Evolutionary conservation across 2,888 invertebrate genomes (phyloP), one percentile per base, ranked within the genome.

Genomic region (Leptinotarsa haldemani): DNA sequence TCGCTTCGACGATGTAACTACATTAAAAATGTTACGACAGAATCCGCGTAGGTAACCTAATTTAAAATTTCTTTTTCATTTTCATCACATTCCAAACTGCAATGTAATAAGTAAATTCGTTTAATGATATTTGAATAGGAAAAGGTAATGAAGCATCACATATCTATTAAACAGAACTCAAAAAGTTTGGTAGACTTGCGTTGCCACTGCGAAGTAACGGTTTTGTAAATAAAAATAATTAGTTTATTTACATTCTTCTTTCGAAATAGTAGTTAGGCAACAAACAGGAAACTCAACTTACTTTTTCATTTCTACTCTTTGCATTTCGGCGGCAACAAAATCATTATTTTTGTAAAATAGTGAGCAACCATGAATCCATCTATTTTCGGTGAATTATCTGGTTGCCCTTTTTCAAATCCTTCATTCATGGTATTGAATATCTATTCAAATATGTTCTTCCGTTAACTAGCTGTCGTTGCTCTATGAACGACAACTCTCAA

Each of bases 1-100:
- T 13, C 50, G 16, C 50, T 50, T 16, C 50, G n/a, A 5, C 50
- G 50, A n/a, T 50, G 3, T 16, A 16, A n/a, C 50, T 13, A 50
- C 50, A 50, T 50, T n/a, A 50, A 50, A 16, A 16, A 50, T 50
- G 16, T 13, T 16, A 50, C n/a, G 48, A 69, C 68, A 73, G 76
- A 77, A 40, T 77, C 75, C 7, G 70, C 64, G 52, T 69, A 77
- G 9, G 30, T 52, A n/a, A n/a, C n/a, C n/a, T 74, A n/a, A 66
- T 15, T 48, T 16, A 72, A 52, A 52, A 77, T 69, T 47, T 70
- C n/a, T n/a, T 47, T 47, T 12, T 46, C 68, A 4, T 40, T 63
- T 75, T 40, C 7, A 40, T 40, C 9, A 9, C 30, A 40, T 40
- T 40, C 30, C 30, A 40, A 40, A 40, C 30, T 50, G 40, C n/a